Base-by-base conservation (phyloP, 2,113 vertebrate species). In the Passer montanus region DNA sequence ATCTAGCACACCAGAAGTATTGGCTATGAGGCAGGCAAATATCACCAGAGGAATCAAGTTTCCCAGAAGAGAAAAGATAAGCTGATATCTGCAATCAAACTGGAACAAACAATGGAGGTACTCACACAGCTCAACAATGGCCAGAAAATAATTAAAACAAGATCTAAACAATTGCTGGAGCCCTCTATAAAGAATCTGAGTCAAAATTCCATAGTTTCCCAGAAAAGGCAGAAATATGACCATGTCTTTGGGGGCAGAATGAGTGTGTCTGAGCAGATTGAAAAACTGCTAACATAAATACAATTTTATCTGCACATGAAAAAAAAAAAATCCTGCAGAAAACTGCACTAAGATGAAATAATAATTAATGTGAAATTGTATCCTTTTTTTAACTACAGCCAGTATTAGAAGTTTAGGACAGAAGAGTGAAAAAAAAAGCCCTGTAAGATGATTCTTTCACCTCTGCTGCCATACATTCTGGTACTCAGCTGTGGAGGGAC, bases 141-240 rank as follows among this genome's bases (percentile, higher is more conserved):
- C 94, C 95, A 96, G 87, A 93, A 95, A 92, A 93, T 92, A 96
- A 97, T 94, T 86, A 92, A 92, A 96, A 90, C 92, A 97, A 95
- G 92, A 63, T 20, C 46, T 85, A 77, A 92, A 91, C 88, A 92
- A 63, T 74, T 70, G 67, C 49, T 97, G 88, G 90, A 95, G 37
- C 63, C 10, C 15, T 84, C 68, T 89, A 4, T 30, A 80, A 74
- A 95, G 84, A 50, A 88, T 90, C 18, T 1, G 39, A 90, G 75
- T 92, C 75, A 90, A 95, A 92, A 96, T 83, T 69, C 55, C 0
- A 0, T 39, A 43, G 41, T 30, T 92, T 97, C 75, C 55, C 88
- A 95, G 94, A 88, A 93, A 79, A 94, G 82, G 69, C 10, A 96
- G 85, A 90, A 88, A 88, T 69, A 64, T 1, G 26, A 92, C 75